Evolutionary conservation across 2,797 vertebrate genomes (phyloP).

Genomic region (Hyperoplus lanceolatus): DNA sequence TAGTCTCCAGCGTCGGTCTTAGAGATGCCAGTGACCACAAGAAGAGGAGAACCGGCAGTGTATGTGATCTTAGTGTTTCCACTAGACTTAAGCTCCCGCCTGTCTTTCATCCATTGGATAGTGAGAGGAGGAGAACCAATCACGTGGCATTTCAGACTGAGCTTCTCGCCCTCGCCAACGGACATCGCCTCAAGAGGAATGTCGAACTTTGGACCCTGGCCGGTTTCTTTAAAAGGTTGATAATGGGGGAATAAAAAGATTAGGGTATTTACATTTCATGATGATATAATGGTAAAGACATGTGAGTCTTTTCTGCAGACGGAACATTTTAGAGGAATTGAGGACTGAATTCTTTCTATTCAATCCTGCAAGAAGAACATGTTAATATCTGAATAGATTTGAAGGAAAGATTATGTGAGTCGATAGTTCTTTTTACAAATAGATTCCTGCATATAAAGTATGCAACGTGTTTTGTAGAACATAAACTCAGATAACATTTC

Average conservation of each 20-base stretch:
- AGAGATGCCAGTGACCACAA: slow-evolving; percentile 86
- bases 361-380: neutral
- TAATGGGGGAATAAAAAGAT: no score
- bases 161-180: slow-evolving; percentile 87
- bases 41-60: slow-evolving; percentile 85
- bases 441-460: no score
- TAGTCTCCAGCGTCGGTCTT: slow-evolving; percentile 93
- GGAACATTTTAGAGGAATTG: neutral
- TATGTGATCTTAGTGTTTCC: slow-evolving; percentile 90
- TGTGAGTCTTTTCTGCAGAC: neutral
- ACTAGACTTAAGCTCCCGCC: slow-evolving; percentile 91
- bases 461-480: no score
- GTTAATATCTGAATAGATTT: neutral
- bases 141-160: slow-evolving; percentile 91
- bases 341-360: neutral
- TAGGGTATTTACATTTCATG: slow-evolving; percentile 10
- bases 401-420: no score
- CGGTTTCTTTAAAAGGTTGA: slow-evolving; percentile 80
- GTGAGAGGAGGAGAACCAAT: slow-evolving; percentile 89
- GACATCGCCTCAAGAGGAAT: slow-evolving; percentile 86
- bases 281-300: neutral
- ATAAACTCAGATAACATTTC: no score
- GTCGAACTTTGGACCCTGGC: slow-evolving; percentile 91
- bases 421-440: no score
- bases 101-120: slow-evolving; percentile 96